These are phyloP conservation scores for Corvus hawaiiensis DNA, from an alignment of 2,113 vertebrate species.

Conservation along the genomic window DNA sequence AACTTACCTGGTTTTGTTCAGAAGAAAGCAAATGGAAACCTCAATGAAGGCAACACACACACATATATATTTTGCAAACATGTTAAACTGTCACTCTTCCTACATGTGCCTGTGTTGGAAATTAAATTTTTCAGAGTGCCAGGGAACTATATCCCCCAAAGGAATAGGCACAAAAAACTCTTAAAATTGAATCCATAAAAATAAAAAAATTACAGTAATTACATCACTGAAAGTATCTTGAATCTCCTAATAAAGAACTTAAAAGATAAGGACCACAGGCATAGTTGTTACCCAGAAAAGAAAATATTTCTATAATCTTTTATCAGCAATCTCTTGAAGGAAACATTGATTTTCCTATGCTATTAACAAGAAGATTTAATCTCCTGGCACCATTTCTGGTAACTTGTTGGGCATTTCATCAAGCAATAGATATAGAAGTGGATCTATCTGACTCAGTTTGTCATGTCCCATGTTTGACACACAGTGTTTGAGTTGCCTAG, in stretches of 20 bases:
- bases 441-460: not conserved
- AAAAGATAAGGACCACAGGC: not conserved
- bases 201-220: not conserved
- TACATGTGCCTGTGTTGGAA: not conserved
- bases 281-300: not conserved
- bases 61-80: not conserved
- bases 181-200: not conserved
- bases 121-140: not conserved
- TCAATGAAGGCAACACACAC: not conserved
- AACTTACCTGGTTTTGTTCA: not conserved
- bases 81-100: not conserved
- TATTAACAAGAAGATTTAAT: not conserved
- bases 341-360: slow-evolving; percentile 1
- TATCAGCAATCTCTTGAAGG: not conserved
- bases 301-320: not conserved
- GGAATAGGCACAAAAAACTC: not conserved
- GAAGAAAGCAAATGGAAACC: not conserved
- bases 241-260: not conserved
- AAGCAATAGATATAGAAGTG: not conserved
- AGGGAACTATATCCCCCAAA: not conserved
- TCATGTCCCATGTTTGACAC: not conserved
- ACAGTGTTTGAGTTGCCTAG: not conserved
- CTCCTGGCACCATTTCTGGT: not conserved
- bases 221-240: not conserved
- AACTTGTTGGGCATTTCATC: not conserved